phyloP scores from a whole-genome alignment of 2,113 vertebrate species.

The Sinocyclocheilus grahami region DNA sequence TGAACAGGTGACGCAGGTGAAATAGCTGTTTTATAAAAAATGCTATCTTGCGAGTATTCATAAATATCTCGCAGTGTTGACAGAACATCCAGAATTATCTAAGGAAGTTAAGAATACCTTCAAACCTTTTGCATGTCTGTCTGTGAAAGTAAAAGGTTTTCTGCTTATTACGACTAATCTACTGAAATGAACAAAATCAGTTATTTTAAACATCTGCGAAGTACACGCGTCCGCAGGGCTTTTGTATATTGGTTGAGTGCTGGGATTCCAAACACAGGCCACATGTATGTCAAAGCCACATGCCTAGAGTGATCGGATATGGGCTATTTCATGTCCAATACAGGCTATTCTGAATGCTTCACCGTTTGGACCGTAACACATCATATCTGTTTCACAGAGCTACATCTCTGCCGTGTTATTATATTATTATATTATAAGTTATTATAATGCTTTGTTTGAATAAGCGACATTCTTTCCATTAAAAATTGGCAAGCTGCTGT shows the following conservation, averaged over 20 bases:
- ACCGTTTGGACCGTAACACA: background rate
- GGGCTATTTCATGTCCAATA: conserved; percentile 3
- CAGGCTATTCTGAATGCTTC: conserved; percentile 4
- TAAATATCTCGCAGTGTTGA: background rate
- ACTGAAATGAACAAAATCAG: background rate
- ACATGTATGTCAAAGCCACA: conserved; percentile 13
- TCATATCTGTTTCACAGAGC: background rate
- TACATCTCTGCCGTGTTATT: background rate
- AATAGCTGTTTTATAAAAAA: background rate
- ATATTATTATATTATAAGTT: background rate
- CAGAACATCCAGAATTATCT: background rate
- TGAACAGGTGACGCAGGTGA: background rate
- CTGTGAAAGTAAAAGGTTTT: background rate
- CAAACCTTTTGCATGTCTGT: background rate
- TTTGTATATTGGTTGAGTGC: background rate
- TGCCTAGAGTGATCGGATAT: conserved; percentile 28
- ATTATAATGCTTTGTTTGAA: background rate
- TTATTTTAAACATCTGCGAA: background rate
- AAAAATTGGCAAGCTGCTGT: conserved; percentile 5
- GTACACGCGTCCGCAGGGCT: background rate
- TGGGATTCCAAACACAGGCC: conserved; percentile 18
- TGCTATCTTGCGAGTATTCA: background rate
- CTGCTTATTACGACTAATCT: background rate
- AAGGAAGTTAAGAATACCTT: background rate
- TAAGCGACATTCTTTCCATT: background rate